phyloP scores from a whole-genome alignment of 2,888 invertebrate species.

The Clistopyga incitator region DNA sequence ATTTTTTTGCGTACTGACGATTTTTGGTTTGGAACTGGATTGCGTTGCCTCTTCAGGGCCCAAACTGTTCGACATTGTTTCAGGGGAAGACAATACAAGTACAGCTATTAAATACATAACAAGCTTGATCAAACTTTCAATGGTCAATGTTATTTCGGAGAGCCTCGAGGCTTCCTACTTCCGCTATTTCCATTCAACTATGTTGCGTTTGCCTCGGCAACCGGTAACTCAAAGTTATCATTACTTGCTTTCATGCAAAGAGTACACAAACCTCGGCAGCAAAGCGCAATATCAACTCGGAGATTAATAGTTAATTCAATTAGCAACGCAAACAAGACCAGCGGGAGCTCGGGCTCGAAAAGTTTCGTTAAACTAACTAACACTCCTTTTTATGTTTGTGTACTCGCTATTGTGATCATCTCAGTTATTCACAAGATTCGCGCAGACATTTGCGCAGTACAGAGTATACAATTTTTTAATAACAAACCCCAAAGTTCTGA shows the following conservation, averaged over 20 bases:
- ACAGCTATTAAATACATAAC: constrained; percentile 16
- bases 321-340: constrained; percentile 18
- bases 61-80: not conserved
- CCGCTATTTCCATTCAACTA: constrained; percentile 9
- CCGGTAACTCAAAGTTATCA: not conserved
- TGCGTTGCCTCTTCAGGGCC: constrained; percentile 5
- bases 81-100: not conserved
- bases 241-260: constrained; percentile 21
- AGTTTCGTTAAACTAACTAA: not conserved
- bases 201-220: not conserved
- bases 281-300: constrained; percentile 7
- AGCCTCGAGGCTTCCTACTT: constrained; percentile 35
- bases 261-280: constrained; percentile 12
- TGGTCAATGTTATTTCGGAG: constrained; percentile 53
- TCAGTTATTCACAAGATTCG: not conserved
- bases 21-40: not conserved
- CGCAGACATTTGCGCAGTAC: not conserved
- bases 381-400: not conserved
- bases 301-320: constrained; percentile 58
- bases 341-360: constrained; percentile 10
- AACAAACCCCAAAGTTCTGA: not conserved
- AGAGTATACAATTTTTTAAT: not conserved
- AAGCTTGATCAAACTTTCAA: constrained; percentile 3
- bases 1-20: not conserved
- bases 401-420: not conserved